Conservation (phyloP, 1,140 invertebrate genomes). For the Meloidogyne hapla region DNA sequence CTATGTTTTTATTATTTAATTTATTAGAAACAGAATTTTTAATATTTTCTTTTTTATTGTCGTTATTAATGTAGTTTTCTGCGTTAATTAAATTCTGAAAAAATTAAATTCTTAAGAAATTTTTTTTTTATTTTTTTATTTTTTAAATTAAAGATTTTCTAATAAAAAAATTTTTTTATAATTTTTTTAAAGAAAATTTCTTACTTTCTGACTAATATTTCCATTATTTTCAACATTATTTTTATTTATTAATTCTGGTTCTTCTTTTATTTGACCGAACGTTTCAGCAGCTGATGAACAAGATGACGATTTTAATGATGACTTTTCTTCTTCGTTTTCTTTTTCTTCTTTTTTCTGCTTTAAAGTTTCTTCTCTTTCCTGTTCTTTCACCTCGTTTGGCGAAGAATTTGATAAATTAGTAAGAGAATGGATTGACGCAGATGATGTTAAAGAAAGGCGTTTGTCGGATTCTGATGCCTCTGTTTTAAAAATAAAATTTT, state of each 20-base stretch:
- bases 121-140: too few relatives aligned
- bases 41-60: neutral
- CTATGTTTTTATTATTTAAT: neutral
- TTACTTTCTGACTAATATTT: neutral
- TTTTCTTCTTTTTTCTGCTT: neutral
- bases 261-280: neutral
- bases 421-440: neutral
- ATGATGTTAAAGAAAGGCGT: neutral
- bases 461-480: neutral
- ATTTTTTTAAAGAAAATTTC: neutral
- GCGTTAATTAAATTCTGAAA: neutral
- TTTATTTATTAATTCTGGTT: neutral
- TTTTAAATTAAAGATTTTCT: too few relatives aligned
- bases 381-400: too few relatives aligned
- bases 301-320: neutral
- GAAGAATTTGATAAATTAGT: neutral
- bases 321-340: neutral
- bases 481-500: neutral
- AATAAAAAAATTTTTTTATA: constrained; percentile 1
- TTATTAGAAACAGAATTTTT: neutral
- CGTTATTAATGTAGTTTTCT: neutral
- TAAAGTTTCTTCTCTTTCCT: neutral
- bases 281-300: neutral
- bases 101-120: too few relatives aligned
- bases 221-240: neutral